These are phyloP conservation scores for Serinus canaria DNA, from an alignment of 2,113 vertebrate species.

Conservation along the genomic window DNA sequence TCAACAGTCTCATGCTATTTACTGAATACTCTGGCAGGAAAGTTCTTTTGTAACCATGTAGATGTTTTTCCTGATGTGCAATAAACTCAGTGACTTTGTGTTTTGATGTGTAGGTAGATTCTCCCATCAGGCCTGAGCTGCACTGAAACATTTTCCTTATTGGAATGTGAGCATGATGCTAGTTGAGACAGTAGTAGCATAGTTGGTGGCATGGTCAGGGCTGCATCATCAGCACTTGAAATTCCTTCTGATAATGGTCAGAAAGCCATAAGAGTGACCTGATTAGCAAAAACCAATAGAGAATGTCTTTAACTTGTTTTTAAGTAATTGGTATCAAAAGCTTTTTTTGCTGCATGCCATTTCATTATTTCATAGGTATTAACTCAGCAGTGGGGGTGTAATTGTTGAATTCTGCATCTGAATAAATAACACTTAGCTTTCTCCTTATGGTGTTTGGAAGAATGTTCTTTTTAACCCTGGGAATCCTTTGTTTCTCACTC, in stretches of 20 bases:
- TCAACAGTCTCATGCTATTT: not conserved
- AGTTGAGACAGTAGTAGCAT: not conserved
- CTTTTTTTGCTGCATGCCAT: not conserved
- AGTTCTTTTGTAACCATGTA: not conserved
- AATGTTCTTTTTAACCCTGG: not conserved
- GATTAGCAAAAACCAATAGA: not conserved
- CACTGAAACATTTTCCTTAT: not conserved
- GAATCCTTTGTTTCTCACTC: slow-evolving; percentile 15
- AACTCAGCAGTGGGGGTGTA: not conserved
- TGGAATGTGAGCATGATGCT: not conserved
- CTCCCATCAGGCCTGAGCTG: not conserved
- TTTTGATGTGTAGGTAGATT: not conserved
- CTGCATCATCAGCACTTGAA: not conserved
- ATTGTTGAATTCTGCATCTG: not conserved
- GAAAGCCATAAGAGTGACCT: not conserved
- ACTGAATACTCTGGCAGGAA: not conserved
- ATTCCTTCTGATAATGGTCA: not conserved
- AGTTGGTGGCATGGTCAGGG: not conserved
- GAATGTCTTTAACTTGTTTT: not conserved
- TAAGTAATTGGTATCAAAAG: not conserved
- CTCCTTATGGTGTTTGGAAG: not conserved
- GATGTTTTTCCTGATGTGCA: not conserved
- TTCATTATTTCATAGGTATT: not conserved
- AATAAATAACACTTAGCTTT: not conserved
- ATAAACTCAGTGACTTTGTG: not conserved